These are phyloP conservation scores for Sympetrum striolatum DNA, from an alignment of 2,888 invertebrate species.

Conservation along the genomic window DNA sequence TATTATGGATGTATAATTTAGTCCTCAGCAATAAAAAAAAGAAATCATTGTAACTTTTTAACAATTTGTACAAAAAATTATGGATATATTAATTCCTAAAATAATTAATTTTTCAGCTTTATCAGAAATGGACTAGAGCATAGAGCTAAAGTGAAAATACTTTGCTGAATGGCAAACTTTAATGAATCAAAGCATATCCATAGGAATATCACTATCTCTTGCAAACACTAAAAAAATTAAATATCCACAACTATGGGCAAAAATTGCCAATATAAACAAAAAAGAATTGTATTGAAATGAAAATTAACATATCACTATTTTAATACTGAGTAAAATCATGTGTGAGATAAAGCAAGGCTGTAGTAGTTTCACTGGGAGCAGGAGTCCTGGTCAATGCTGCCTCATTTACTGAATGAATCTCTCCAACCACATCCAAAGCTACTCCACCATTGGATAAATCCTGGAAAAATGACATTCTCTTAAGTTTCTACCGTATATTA, in stretches of 20 bases:
- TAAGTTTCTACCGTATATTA: too few relatives aligned
- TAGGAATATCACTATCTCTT: neutral
- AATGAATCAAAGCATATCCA: neutral
- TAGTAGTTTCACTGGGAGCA: slow-evolving; percentile 43
- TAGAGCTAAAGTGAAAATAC: too few relatives aligned
- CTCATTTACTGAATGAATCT: neutral
- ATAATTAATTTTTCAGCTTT: too few relatives aligned
- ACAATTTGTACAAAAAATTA: too few relatives aligned
- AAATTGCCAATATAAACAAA: neutral
- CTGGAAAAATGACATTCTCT: neutral
- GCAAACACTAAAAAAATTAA: neutral
- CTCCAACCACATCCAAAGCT: neutral
- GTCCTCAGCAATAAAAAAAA: too few relatives aligned
- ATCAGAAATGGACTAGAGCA: too few relatives aligned
- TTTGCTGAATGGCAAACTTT: neutral
- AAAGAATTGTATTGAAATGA: neutral
- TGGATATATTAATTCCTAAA: too few relatives aligned
- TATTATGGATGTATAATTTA: too few relatives aligned
- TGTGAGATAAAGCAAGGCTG: slow-evolving; percentile 41
- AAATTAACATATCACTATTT: neutral
- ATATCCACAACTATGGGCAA: neutral
- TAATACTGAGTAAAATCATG: slow-evolving; percentile 23
- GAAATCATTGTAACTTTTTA: too few relatives aligned
- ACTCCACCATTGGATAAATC: neutral
- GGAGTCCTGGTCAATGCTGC: slow-evolving; percentile 18